Evolutionary conservation across 1,140 invertebrate species (phyloP).

Genomic region (Anastrepha ludens): DNA sequence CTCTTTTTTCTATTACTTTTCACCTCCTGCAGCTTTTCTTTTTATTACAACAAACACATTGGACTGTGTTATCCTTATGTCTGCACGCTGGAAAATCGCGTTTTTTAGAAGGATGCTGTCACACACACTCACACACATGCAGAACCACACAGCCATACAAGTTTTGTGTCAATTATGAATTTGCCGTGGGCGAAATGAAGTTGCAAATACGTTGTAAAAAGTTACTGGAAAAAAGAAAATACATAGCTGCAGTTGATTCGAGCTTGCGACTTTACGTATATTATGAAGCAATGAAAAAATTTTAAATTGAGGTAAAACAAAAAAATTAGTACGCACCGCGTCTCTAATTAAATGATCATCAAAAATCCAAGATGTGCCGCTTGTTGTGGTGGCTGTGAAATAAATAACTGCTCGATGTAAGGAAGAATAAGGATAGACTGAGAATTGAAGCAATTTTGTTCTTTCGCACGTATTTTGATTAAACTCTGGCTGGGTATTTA

Average conservation of each 20-base stretch:
- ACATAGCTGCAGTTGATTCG: neutral
- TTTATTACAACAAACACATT: neutral
- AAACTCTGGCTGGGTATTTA: neutral
- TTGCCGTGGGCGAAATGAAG: neutral
- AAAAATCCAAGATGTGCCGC: neutral
- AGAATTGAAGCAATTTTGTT: neutral
- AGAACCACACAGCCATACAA: neutral
- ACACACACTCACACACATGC: neutral
- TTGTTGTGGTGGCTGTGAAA: too few relatives aligned
- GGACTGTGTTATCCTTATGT: neutral
- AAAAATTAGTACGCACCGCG: neutral
- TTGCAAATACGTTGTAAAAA: neutral
- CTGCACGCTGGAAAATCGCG: neutral
- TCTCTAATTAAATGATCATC: slow-evolving; percentile 3
- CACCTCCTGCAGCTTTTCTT: neutral
- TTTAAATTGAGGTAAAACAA: neutral
- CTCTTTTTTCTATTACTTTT: neutral
- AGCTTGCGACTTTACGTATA: too few relatives aligned
- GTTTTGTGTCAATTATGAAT: slow-evolving; percentile 2
- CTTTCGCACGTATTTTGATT: neutral
- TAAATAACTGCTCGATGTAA: too few relatives aligned
- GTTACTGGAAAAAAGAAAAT: neutral
- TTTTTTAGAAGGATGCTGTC: neutral
- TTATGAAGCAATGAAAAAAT: neutral
- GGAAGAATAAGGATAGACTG: neutral